A percentile compares a stretch with the other conserved stretches of the same genome.
Evolutionary conservation across 64 coral and sea anemone species (phyloP).

Genomic region (Exaiptasia diaphana): DNA sequence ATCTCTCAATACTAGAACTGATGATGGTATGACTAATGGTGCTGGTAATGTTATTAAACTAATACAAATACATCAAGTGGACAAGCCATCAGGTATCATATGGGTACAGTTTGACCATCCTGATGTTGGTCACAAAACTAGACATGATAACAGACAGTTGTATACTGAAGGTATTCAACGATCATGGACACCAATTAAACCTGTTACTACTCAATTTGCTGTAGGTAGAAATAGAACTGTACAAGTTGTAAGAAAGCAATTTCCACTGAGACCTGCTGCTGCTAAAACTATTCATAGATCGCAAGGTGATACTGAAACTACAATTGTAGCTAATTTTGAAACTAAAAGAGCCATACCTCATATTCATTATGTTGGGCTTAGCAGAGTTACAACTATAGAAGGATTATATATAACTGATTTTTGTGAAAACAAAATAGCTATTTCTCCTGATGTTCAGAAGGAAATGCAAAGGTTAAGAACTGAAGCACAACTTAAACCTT

Average conservation of each 20-base stretch:
- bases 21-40: constrained; percentile 40
- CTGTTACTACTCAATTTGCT: constrained; percentile 62
- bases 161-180: constrained; percentile 37
- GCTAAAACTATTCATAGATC: constrained; percentile 64
- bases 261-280: constrained; percentile 53
- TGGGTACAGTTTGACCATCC: constrained; percentile 53
- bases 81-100: constrained; percentile 45
- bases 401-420: constrained; percentile 46
- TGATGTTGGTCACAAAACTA: constrained; percentile 39
- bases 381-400: constrained; percentile 56
- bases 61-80: constrained; percentile 41
- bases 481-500: background rate
- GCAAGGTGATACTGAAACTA: constrained; percentile 66
- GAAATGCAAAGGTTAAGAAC: constrained; percentile 28
- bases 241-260: constrained; percentile 58
- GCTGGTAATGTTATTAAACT: constrained; percentile 47
- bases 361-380: constrained; percentile 53
- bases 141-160: constrained; percentile 43
- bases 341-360: constrained; percentile 45
- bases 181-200: constrained; percentile 58
- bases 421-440: constrained; percentile 54
- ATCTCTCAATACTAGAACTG: constrained; percentile 38
- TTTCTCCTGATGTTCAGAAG: constrained; percentile 31
- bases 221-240: constrained; percentile 62
- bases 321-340: constrained; percentile 52